These are phyloP conservation scores for Shargacucullia verbasci DNA, from an alignment of 2,888 invertebrate genomes.

Conservation along the genomic window DNA sequence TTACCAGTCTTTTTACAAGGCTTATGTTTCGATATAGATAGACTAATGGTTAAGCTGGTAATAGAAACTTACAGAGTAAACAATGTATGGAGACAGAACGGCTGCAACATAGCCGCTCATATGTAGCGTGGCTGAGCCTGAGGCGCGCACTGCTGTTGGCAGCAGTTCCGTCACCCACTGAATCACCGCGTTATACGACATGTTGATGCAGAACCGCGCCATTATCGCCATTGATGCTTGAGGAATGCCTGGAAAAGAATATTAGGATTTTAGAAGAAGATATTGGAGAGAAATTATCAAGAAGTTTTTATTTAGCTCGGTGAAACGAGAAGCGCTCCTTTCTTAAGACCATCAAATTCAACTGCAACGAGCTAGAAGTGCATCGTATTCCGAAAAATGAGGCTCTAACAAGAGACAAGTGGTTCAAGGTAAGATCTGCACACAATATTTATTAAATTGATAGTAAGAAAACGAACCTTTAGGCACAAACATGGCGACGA, in stretches of 20 bases:
- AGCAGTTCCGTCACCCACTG: constrained; percentile 84
- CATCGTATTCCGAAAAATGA: too few relatives aligned
- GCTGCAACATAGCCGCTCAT: constrained; percentile 81
- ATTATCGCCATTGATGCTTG: constrained; percentile 79
- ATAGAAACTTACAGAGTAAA: constrained; percentile 74
- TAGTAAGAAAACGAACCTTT: constrained; percentile 69
- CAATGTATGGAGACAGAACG: constrained; percentile 80
- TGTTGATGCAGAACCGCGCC: constrained; percentile 83
- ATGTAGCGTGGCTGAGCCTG: constrained; percentile 81
- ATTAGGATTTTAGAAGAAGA: neutral
- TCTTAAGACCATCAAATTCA: too few relatives aligned
- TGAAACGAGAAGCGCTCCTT: too few relatives aligned
- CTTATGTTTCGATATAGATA: too few relatives aligned
- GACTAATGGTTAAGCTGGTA: too few relatives aligned
- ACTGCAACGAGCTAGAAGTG: too few relatives aligned
- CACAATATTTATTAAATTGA: neutral
- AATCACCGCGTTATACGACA: constrained; percentile 82
- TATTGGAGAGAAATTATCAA: too few relatives aligned
- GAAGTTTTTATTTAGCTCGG: too few relatives aligned
- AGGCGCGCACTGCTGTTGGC: constrained; percentile 80
- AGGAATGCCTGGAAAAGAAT: constrained; percentile 68
- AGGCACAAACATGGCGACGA: constrained; percentile 76
- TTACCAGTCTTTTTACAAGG: too few relatives aligned
- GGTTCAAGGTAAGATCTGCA: too few relatives aligned
- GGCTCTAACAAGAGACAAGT: too few relatives aligned